A percentile compares a stretch with the other conserved stretches of the same genome.
phyloP scores from a whole-genome alignment of 2,888 invertebrate genomes.

The Gasteruption jaculator region DNA sequence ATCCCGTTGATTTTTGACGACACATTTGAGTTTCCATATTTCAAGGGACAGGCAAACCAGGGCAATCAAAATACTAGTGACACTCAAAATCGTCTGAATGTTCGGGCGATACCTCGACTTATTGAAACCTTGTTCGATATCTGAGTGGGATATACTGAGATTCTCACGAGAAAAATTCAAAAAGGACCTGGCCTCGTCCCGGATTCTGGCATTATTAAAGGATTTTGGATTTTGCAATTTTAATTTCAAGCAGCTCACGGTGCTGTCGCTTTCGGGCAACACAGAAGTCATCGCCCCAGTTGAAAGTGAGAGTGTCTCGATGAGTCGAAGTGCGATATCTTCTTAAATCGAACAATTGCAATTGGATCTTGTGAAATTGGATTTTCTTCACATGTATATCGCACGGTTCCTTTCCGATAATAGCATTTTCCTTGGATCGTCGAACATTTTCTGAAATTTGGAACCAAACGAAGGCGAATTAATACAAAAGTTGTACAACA shows the following conservation, averaged over 20 bases:
- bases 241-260: conserved; percentile 28
- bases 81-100: conserved; percentile 32
- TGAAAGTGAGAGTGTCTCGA: too few relatives aligned
- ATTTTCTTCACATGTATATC: too few relatives aligned
- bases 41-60: conserved; percentile 37
- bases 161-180: conserved; percentile 44
- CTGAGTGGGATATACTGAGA: conserved; percentile 40
- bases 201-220: conserved; percentile 20
- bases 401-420: too few relatives aligned
- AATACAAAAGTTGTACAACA: too few relatives aligned
- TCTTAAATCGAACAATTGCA: too few relatives aligned
- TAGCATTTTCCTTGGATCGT: too few relatives aligned
- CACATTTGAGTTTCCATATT: conserved; percentile 36
- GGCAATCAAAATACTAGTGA: conserved; percentile 32
- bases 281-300: conserved; percentile 40
- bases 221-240: too few relatives aligned
- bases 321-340: too few relatives aligned
- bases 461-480: too few relatives aligned
- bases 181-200: conserved; percentile 41
- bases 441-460: too few relatives aligned
- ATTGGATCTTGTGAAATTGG: too few relatives aligned
- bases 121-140: conserved; percentile 41
- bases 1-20: conserved; percentile 33
- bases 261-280: conserved; percentile 28
- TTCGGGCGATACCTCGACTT: conserved; percentile 26